These are phyloP conservation scores for Drosophila setifemur DNA, from an alignment of 1,140 invertebrate genomes.

Conservation along the genomic window DNA sequence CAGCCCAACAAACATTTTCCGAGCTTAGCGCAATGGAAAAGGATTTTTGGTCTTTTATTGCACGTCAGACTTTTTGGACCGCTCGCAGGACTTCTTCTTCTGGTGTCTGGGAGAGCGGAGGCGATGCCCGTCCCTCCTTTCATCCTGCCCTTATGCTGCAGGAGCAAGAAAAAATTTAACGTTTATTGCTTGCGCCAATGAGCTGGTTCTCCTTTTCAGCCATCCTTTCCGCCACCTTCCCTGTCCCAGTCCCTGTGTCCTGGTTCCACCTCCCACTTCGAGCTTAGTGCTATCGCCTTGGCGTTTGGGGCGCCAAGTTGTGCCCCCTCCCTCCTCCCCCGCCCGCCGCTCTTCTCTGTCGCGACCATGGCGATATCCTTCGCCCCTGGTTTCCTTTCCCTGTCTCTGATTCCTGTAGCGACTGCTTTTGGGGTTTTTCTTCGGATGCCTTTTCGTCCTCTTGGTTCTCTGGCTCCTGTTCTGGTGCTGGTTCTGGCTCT, in stretches of 20 bases:
- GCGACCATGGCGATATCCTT: conserved; percentile 49
- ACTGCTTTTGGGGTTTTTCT: conserved; percentile 67
- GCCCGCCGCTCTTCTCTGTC: conserved; percentile 25
- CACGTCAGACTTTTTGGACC: conserved; percentile 72
- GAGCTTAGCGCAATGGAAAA: conserved; percentile 78
- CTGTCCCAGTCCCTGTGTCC: background rate
- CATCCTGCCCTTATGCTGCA: conserved; percentile 65
- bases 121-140: conserved; percentile 17
- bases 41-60: conserved; percentile 81
- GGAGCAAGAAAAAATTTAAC: conserved; percentile 77
- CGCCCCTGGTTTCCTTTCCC: conserved; percentile 13
- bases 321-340: too few species aligned
- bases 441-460: conserved; percentile 58
- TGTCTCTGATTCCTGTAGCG: conserved; percentile 3
- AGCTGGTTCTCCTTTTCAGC: conserved; percentile 55
- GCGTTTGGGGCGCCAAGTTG: conserved; percentile 70
- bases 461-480: conserved; percentile 12
- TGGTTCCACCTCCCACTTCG: conserved; percentile 20
- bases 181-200: conserved; percentile 80
- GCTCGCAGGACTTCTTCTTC: conserved; percentile 56
- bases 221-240: background rate
- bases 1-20: conserved; percentile 40
- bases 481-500: conserved; percentile 37
- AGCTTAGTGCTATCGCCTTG: conserved; percentile 63
- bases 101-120: conserved; percentile 23